A percentile compares a stretch with the other conserved stretches of the same genome.
phyloP scores from a whole-genome alignment of 2,113 vertebrate species.

The Noturus placidus region DNA sequence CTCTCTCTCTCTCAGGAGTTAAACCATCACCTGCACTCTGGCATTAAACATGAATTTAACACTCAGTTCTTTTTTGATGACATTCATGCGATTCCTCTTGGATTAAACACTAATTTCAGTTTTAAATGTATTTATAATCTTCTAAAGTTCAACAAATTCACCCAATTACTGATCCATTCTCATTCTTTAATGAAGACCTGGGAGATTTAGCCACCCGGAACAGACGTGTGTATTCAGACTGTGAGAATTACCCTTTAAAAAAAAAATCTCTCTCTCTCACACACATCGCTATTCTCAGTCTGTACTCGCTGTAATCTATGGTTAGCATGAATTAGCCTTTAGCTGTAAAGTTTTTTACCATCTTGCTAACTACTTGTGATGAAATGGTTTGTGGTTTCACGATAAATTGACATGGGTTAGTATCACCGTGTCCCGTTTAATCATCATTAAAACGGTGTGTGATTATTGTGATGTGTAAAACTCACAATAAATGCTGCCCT shows the following conservation, averaged over 20 bases:
- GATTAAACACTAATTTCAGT: not conserved
- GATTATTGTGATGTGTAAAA: too few species aligned
- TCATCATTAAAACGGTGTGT: too few species aligned
- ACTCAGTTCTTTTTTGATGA: not conserved
- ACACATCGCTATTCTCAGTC: slow-evolving; percentile 17
- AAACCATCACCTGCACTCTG: not conserved
- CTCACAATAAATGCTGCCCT: too few species aligned
- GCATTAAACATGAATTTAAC: slow-evolving; percentile 5
- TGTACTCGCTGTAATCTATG: slow-evolving; percentile 45
- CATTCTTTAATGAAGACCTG: slow-evolving; percentile 39
- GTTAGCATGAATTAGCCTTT: slow-evolving; percentile 45
- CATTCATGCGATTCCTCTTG: not conserved
- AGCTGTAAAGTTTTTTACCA: slow-evolving; percentile 43
- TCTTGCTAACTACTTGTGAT: not conserved
- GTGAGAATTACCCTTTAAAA: slow-evolving; percentile 29
- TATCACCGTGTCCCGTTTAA: too few species aligned
- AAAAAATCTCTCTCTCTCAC: slow-evolving; percentile 4
- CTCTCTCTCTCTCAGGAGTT: not conserved
- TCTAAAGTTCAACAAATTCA: slow-evolving; percentile 21
- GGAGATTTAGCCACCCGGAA: not conserved
- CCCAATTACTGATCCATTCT: slow-evolving; percentile 8
- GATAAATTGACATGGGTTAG: too few species aligned
- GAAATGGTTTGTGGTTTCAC: too few species aligned
- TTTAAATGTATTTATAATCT: slow-evolving; percentile 10
- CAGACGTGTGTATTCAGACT: not conserved